Evolutionary conservation across 2,113 vertebrate species (phyloP), one percentile per base, ranked within the genome.

Genomic region (Odocoileus hemionus): DNA sequence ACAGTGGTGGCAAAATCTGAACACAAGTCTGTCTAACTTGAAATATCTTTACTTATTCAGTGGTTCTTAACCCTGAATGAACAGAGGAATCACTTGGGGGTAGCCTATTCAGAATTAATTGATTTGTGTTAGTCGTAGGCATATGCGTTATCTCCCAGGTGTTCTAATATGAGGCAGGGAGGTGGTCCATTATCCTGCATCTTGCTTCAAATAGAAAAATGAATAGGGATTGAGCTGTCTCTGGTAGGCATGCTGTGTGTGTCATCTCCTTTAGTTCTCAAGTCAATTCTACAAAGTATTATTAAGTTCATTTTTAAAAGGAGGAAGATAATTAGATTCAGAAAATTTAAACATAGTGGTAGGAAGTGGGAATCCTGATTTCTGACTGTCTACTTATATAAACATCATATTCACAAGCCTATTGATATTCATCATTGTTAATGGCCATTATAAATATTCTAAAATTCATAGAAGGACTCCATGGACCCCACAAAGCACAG

Each of bases 1-100:
- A 80, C 21, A 91, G 28, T 36, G 21, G 36, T 47, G 33, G n/a
- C 50, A 93, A 95, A 90, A 82, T 86, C 13, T 47, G 25, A 97
- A 45, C 13, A 23, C 3, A 54, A 52, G 54, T 45, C 52, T 67
- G 1, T 82, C 26, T 47, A 91, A 61, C 25, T 82, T 83, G 30
- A 86, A 61, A 45, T 55, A 55, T 3, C 25, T 39, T 54, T 87
- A 33, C 26, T 52, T 89, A 60, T 54, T 92, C 33, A 76, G 13
- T 39, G 2, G 6, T 60, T 47, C 11, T 94, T 92, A 91, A 30
- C 11, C 25, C 26, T 61, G 12, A 17, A 84, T n/a, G 17, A 55
- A 78, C 45, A 82, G 3, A 84, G 33, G 9, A 96, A 36, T 92
- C 10, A 74, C 58, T 25, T 45, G 39, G 10, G 16, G 13, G 54